Conservation (phyloP, 2,888 invertebrate species). For the Craniophora ligustri region DNA sequence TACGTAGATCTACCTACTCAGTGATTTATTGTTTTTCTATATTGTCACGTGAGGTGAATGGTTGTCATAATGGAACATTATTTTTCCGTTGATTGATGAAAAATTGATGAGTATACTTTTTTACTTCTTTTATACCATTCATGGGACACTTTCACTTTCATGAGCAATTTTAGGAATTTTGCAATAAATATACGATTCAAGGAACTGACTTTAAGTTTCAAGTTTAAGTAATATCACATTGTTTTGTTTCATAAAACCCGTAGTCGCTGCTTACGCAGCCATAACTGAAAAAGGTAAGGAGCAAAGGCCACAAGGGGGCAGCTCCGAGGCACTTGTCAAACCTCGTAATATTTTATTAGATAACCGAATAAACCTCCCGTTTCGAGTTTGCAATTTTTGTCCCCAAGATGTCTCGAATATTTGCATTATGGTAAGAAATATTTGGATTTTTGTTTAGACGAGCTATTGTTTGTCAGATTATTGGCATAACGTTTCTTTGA, state of each 20-base stretch:
- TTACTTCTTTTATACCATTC: not conserved
- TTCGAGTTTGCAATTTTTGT: conserved; percentile 72
- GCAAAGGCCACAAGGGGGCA: conserved; percentile 74
- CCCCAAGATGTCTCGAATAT: conserved; percentile 57
- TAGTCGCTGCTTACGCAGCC: conserved; percentile 69
- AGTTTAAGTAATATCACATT: conserved; percentile 58
- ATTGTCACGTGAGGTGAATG: too few relatives aligned
- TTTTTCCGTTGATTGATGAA: not conserved
- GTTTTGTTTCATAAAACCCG: conserved; percentile 61
- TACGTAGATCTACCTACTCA: too few relatives aligned
- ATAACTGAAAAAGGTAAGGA: conserved; percentile 77
- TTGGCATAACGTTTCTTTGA: not conserved
- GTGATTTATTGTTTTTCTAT: too few relatives aligned
- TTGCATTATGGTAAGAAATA: conserved; percentile 41
- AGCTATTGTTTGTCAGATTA: not conserved
- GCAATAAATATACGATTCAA: not conserved
- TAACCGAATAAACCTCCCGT: conserved; percentile 84
- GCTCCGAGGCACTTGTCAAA: conserved; percentile 83
- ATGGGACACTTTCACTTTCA: too few relatives aligned
- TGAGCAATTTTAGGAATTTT: too few relatives aligned
- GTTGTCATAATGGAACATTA: conserved; percentile 4
- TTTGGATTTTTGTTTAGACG: conserved; percentile 42
- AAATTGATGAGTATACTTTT: not conserved
- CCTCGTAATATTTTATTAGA: conserved; percentile 88
- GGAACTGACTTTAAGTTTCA: conserved; percentile 22